These are phyloP conservation scores for Heliconius ethilla DNA, from an alignment of 2,888 invertebrate genomes.

Conservation along the genomic window DNA sequence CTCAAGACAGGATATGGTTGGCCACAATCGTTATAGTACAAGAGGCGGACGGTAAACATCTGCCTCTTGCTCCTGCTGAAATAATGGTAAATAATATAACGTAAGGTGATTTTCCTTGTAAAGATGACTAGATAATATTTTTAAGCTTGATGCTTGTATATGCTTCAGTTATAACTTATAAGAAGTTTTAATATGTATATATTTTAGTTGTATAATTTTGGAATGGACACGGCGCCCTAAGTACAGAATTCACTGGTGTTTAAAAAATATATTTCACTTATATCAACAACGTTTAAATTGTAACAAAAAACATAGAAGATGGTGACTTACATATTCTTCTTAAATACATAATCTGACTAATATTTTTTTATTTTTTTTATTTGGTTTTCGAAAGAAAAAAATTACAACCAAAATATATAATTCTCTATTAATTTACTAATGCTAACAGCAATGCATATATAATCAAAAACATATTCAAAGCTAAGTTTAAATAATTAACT, in stretches of 20 bases:
- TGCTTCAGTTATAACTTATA: too few relatives aligned
- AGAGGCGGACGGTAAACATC: background rate
- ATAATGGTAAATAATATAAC: background rate
- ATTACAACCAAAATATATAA: too few relatives aligned
- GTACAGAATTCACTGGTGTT: background rate
- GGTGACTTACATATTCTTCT: too few relatives aligned
- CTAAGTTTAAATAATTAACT: slow-evolving; percentile 1
- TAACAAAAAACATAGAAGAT: too few relatives aligned
- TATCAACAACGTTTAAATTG: background rate
- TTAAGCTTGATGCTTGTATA: too few relatives aligned
- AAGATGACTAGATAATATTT: background rate
- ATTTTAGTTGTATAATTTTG: too few relatives aligned
- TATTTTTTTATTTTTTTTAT: too few relatives aligned
- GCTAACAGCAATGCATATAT: background rate
- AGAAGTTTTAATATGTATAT: too few relatives aligned
- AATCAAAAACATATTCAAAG: background rate
- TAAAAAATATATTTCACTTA: background rate
- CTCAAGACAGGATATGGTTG: background rate
- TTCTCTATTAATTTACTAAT: too few relatives aligned
- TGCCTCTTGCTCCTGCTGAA: background rate
- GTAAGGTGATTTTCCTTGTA: background rate
- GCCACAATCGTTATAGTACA: slow-evolving; percentile 8
- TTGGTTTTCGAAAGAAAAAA: too few relatives aligned
- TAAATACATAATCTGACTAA: background rate
- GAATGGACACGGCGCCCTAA: background rate